Evolutionary conservation across 2,888 invertebrate genomes (phyloP).

Genomic region (Ichneumoninae sp.): DNA sequence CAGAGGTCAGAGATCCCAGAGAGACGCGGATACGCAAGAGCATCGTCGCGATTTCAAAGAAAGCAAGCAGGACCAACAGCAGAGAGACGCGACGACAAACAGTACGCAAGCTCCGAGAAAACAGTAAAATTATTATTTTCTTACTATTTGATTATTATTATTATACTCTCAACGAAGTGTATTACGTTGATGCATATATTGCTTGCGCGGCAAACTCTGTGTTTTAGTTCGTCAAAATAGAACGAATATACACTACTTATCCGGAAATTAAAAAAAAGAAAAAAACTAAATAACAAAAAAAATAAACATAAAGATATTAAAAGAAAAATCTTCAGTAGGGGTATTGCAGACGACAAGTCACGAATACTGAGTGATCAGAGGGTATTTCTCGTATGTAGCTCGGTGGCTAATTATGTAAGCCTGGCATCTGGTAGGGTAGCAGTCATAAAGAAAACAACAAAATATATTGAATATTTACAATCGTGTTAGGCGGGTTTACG

Average conservation of each 20-base stretch:
- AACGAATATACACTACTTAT: constrained; percentile 62
- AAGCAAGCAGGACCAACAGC: constrained; percentile 69
- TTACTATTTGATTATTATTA: constrained; percentile 54
- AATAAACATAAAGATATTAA: constrained; percentile 16
- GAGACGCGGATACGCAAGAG: constrained; percentile 71
- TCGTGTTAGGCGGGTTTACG: constrained; percentile 65
- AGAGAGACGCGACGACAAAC: constrained; percentile 60
- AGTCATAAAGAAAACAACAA: constrained; percentile 51
- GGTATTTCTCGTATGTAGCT: constrained; percentile 68
- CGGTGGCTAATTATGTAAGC: constrained; percentile 69
- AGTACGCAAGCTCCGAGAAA: constrained; percentile 66
- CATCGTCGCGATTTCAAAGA: constrained; percentile 74
- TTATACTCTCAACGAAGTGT: constrained; percentile 62
- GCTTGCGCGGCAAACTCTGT: constrained; percentile 69
- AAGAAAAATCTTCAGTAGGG: constrained; percentile 45
- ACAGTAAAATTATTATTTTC: constrained; percentile 67
- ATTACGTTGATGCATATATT: constrained; percentile 66
- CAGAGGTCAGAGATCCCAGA: constrained; percentile 77
- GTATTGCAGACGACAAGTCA: constrained; percentile 52
- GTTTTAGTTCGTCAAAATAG: constrained; percentile 68
- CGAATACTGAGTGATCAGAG: constrained; percentile 66
- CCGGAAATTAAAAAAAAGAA: constrained; percentile 32
- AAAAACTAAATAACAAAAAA: constrained; percentile 5
- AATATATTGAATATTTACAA: constrained; percentile 65
- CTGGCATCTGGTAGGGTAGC: constrained; percentile 68